Base-by-base conservation (phyloP, 2,888 invertebrate species). In the Operophtera brumata region DNA sequence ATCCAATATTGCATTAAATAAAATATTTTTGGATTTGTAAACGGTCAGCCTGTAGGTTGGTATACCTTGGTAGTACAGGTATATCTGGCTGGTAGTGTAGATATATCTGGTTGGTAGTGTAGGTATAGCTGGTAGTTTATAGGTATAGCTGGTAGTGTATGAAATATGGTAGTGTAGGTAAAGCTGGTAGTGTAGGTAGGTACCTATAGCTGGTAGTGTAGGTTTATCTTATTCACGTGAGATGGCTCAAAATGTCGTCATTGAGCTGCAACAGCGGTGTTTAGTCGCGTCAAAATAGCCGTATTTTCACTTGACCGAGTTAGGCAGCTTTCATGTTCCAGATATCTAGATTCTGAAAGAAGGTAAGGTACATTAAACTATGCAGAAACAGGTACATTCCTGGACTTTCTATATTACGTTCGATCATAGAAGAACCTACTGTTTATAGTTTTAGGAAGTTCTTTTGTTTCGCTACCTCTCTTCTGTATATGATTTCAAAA, bases 221-320 rank as follows among this genome's bases (percentile, higher is more conserved):
- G 37, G 41, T 32, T 36, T 32, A 26, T 45, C 34, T 60, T 47
- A 60, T 62, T 62, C 60, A 62, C 34, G 53, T 41, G 54, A 47
- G 52, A 53, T 56, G 47, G 44, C 52, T 47, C 32, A 59, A 51
- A 59, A 60, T 61, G 49, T 30, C 36, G 52, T 55, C 53, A 55
- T 60, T 60, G 56, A 62, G 55, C 53, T 47, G 51, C 54, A 54
- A 55, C 50, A 47, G 32, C 54, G 36, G 45, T 47, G 57, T 55
- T 53, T 55, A 59, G 42, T 42, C 43, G 47, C 49, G 39, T 55
- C 53, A 51, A 59, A 58, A 57, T 59, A 57, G 43, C 40, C 47
- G 46, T 53, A 48, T 45, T 48, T 58, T 40, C 54, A 54, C 37
- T 46, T 54, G 56, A 54, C 43, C 51, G 57, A 45, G 50, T 50